Evolutionary conservation across 2,888 invertebrate genomes (phyloP).

Genomic region (Copidosoma aretas): DNA sequence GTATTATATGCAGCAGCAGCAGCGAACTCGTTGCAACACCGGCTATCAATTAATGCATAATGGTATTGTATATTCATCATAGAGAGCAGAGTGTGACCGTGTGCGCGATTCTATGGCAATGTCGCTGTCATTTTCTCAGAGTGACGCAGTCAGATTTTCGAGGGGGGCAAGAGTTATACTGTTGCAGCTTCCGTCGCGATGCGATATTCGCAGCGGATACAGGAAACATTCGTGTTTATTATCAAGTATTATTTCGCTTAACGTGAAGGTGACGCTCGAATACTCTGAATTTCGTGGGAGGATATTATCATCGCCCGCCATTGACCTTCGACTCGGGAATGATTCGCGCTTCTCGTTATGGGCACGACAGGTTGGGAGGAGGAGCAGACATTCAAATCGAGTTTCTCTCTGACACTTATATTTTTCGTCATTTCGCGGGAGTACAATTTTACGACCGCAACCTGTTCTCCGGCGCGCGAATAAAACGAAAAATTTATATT

Average conservation of each 20-base stretch:
- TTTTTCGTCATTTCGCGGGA: no score
- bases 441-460: no score
- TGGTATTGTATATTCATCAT: background rate
- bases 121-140: constrained; percentile 29
- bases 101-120: no score
- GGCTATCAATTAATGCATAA: background rate
- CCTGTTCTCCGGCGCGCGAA: no score
- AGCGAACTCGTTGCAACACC: background rate
- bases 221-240: constrained; percentile 32
- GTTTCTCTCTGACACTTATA: no score
- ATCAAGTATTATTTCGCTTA: constrained; percentile 37
- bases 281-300: constrained; percentile 32
- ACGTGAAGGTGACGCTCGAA: constrained; percentile 27
- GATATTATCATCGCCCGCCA: constrained; percentile 26
- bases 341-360: constrained; percentile 30
- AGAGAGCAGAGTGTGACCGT: background rate
- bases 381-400: constrained; percentile 3
- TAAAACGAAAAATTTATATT: no score
- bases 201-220: constrained; percentile 14
- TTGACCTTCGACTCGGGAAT: constrained; percentile 30
- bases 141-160: constrained; percentile 31
- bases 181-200: constrained; percentile 33
- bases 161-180: constrained; percentile 10
- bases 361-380: constrained; percentile 25
- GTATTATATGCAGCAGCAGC: no score